Base-by-base conservation (phyloP, 1,140 invertebrate genomes). In the Calliopsis andreniformis region DNA sequence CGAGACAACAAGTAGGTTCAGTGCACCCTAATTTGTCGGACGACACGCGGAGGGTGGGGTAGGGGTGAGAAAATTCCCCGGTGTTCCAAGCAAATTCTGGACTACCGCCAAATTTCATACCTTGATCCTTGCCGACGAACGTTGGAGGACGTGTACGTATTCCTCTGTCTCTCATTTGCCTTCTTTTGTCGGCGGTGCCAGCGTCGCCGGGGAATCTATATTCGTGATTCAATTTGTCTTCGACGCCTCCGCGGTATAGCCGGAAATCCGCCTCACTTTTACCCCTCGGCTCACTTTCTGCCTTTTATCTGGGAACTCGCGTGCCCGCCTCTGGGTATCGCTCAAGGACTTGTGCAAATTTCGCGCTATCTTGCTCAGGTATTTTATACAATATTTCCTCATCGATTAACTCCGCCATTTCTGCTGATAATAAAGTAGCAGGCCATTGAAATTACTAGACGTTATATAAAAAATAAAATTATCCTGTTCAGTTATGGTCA, bases 221-320 rank as follows among this genome's bases (percentile, higher is more conserved):
- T 82, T 68, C 70, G 62, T 61, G 73, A 81, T 82, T 80, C 80
- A 78, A 82, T 82, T 82, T 73, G 58, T 14, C 62, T 75, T 62
- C 62, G 59, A 28, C 61, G 47, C 35, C 59, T 30, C 49, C 43
- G 43, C 55, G 49, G 45, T 25, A 45, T 43, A 18, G 14, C 68
- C 55, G 62, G 77, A 79, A 67, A 75, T 75, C 72, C 78, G 76
- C 61, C 53, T 77, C 55, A 66, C 45, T 55, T 66, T 49, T 63
- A 28, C 58, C 59, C 47, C 30, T 39, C 35, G 30, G 45, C 25
- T 2, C n/a, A n/a, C 28, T 32, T 3, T 4, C 47, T 66, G 43
- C n/a, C 67, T 25, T 79, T 79, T 79, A 58, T 70, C 78, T 20
- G 59, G 30, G 43, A 77, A 61, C 76, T 63, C 56, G 55, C 35